phyloP scores from a whole-genome alignment of 37 sponge, comb jelly and placozoan genomes.

The Spongilla lacustris region DNA sequence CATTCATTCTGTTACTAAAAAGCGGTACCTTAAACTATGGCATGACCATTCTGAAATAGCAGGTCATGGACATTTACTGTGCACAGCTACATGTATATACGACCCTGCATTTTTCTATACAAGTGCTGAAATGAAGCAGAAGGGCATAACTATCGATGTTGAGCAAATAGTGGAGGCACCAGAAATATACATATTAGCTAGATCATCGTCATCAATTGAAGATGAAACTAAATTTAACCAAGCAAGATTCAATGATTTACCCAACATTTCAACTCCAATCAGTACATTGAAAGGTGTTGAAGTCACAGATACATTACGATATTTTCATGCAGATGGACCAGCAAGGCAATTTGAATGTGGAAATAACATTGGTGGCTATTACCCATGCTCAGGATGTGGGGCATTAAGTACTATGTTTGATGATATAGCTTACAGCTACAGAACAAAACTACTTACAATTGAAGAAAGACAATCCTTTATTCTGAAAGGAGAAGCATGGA shows the following conservation, averaged over 20 bases:
- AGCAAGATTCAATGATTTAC: background rate
- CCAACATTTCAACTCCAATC: background rate
- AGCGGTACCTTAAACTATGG: background rate
- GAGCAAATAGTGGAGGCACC: background rate
- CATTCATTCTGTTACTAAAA: too few relatives aligned
- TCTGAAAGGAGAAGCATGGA: background rate
- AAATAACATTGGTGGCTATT: background rate
- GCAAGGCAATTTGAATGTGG: conserved; percentile 8
- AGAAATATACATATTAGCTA: conserved; percentile 16
- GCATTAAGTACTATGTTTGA: background rate
- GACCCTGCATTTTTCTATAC: conserved; percentile 9
- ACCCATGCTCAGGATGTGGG: background rate
- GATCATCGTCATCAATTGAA: too few relatives aligned
- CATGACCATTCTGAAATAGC: conserved; percentile 5
- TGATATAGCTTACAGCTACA: background rate
- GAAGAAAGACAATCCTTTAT: background rate
- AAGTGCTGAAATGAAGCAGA: background rate
- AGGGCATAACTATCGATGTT: background rate
- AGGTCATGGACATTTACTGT: background rate
- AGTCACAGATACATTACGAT: background rate
- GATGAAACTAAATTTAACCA: background rate
- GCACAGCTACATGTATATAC: background rate
- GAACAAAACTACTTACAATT: background rate
- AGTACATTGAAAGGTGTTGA: background rate
- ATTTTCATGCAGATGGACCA: conserved; percentile 18